Percentiles rank a stretch among this genome's conserved stretches.
These are phyloP conservation scores for Holothuria glaberrima DNA, from an alignment of 35 echinoderm and acorn worm species.

Conservation along the genomic window DNA sequence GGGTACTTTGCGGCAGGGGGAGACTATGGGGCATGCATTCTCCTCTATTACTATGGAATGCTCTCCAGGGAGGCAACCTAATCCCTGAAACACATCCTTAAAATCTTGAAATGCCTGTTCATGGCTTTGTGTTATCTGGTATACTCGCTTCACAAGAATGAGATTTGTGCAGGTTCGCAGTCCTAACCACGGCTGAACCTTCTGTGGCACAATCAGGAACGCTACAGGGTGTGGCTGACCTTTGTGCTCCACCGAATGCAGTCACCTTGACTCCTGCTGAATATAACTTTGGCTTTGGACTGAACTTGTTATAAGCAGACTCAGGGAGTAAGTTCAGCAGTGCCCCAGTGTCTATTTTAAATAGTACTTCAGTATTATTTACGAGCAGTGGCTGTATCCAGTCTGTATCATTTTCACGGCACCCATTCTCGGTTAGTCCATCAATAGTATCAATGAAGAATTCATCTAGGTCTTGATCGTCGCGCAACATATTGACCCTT, in stretches of 20 bases:
- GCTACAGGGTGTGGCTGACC: not conserved
- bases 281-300: not conserved
- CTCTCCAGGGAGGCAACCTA: slow-evolving; percentile 56
- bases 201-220: slow-evolving; percentile 15
- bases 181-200: slow-evolving; percentile 46
- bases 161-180: not conserved
- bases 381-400: slow-evolving; percentile 34
- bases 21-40: slow-evolving; percentile 1
- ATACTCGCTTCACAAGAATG: slow-evolving; percentile 1
- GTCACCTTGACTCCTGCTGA: slow-evolving; percentile 1
- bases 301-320: slow-evolving; percentile 1
- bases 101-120: slow-evolving; percentile 10
- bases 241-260: not conserved
- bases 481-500: not conserved
- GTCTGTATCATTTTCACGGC: not conserved
- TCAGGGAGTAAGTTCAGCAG: slow-evolving; percentile 57
- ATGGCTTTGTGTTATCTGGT: not conserved
- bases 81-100: slow-evolving; percentile 59
- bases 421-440: not conserved
- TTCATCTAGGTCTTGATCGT: slow-evolving; percentile 10
- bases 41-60: slow-evolving; percentile 44
- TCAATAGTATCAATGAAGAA: slow-evolving; percentile 9
- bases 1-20: slow-evolving; percentile 65
- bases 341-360: slow-evolving; percentile 62
- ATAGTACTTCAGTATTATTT: slow-evolving; percentile 26